Percentiles rank a stretch among this genome's conserved stretches.
Conservation (phyloP, 1,140 invertebrate genomes). For the Orius insidiosus region DNA sequence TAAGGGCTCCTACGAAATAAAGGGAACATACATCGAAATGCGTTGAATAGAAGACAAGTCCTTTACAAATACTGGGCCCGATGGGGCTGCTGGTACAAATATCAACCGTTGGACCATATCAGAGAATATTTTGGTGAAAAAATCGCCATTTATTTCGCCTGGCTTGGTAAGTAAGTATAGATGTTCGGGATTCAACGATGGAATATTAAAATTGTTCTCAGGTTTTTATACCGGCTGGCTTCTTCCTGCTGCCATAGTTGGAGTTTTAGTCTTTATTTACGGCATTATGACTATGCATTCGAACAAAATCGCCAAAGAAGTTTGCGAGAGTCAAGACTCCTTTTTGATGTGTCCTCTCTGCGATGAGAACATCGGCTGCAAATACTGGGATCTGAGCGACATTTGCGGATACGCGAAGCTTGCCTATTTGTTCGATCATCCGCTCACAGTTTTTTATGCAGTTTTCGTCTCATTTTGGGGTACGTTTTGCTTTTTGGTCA, state of each 20-base stretch:
- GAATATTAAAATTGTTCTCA: slow-evolving; percentile 16
- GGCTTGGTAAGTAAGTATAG: slow-evolving; percentile 41
- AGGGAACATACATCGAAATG: slow-evolving; percentile 31
- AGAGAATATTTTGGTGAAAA: slow-evolving; percentile 76
- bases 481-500: slow-evolving; percentile 22
- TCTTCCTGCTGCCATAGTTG: slow-evolving; percentile 55
- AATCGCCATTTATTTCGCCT: slow-evolving; percentile 70
- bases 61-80: slow-evolving; percentile 45
- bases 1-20: slow-evolving; percentile 32
- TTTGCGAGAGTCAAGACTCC: slow-evolving; percentile 32
- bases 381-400: slow-evolving; percentile 50
- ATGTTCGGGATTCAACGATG: no score
- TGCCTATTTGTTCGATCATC: slow-evolving; percentile 58
- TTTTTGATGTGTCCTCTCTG: slow-evolving; percentile 65
- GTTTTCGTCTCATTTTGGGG: slow-evolving; percentile 62
- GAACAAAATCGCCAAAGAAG: slow-evolving; percentile 37
- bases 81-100: slow-evolving; percentile 43
- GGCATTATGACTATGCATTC: slow-evolving; percentile 39
- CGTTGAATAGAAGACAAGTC: slow-evolving; percentile 37
- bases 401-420: slow-evolving; percentile 49
- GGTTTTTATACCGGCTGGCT: slow-evolving; percentile 74
- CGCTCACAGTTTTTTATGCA: slow-evolving; percentile 56
- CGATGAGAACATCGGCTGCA: slow-evolving; percentile 44
- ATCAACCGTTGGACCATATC: slow-evolving; percentile 71
- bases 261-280: slow-evolving; percentile 60